A percentile compares a stretch with the other conserved stretches of the same genome.
Conservation (phyloP, 2,113 vertebrate genomes). For the Macquaria australasica region DNA sequence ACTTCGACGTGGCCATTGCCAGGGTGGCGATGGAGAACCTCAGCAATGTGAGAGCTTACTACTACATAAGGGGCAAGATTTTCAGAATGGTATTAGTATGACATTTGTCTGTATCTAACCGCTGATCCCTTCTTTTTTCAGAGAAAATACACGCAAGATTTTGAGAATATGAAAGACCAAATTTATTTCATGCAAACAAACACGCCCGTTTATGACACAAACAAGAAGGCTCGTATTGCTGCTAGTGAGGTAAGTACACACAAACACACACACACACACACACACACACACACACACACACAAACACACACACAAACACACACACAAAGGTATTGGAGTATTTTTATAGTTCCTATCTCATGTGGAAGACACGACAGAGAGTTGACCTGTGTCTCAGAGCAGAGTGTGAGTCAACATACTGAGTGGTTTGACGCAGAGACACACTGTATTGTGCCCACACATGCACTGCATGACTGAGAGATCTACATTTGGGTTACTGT, state of each 20-base stretch:
- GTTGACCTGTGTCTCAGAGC: constrained; percentile 58
- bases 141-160: constrained; percentile 93
- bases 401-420: constrained; percentile 63
- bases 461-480: constrained; percentile 20
- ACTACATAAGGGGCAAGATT: accelerated
- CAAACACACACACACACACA: constrained; percentile 15
- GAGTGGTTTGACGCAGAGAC: constrained; percentile 45
- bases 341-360: constrained; percentile 59
- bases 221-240: constrained; percentile 88
- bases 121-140: constrained; percentile 64
- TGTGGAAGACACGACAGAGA: constrained; percentile 58
- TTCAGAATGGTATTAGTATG: background rate
- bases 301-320: constrained; percentile 16
- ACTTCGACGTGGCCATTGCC: constrained; percentile 93
- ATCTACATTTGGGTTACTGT: constrained; percentile 26
- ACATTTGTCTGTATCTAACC: constrained; percentile 1
- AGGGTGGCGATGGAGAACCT: constrained; percentile 94
- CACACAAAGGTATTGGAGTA: constrained; percentile 19
- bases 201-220: constrained; percentile 91
- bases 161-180: constrained; percentile 93
- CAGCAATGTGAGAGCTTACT: constrained; percentile 86
- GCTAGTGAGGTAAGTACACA: constrained; percentile 88
- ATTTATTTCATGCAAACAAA: constrained; percentile 98
- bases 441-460: constrained; percentile 39
- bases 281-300: background rate